A percentile compares a stretch with the other conserved stretches of the same genome.
phyloP scores from a whole-genome alignment of 2,888 invertebrate genomes.

The Brenthis ino region DNA sequence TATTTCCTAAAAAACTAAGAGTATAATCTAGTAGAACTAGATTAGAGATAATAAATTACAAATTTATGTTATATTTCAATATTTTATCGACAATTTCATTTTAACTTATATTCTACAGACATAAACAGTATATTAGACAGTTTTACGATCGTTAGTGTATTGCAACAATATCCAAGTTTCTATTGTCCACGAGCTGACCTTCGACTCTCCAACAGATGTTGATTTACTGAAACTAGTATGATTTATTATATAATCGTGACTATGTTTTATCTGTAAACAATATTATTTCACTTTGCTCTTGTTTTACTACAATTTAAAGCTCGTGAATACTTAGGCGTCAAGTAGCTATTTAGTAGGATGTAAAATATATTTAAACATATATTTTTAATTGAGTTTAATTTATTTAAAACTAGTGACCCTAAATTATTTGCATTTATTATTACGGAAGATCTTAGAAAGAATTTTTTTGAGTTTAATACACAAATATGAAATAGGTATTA shows the following conservation, averaged over 20 bases:
- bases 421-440: too few relatives aligned
- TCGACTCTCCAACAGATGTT: conserved; percentile 34
- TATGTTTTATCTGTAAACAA: conserved; percentile 18
- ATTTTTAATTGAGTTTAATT: too few relatives aligned
- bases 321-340: too few relatives aligned
- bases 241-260: conserved; percentile 43
- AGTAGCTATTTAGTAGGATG: background rate
- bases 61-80: background rate
- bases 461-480: too few relatives aligned
- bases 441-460: too few relatives aligned
- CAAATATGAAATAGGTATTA: too few relatives aligned
- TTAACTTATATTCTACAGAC: background rate
- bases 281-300: conserved; percentile 15
- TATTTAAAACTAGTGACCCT: too few relatives aligned
- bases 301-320: background rate
- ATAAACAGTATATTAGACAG: conserved; percentile 13
- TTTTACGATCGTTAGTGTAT: conserved; percentile 12
- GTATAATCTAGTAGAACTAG: too few relatives aligned
- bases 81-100: background rate
- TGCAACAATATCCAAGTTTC: conserved; percentile 29
- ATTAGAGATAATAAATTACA: too few relatives aligned
- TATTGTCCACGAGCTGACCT: conserved; percentile 40
- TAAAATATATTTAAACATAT: too few relatives aligned
- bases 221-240: conserved; percentile 42
- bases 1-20: too few relatives aligned